Percentiles rank a stretch among this genome's conserved stretches.
Evolutionary conservation across 2,888 invertebrate genomes (phyloP).

Genomic region (Acanthoscelides obtectus): DNA sequence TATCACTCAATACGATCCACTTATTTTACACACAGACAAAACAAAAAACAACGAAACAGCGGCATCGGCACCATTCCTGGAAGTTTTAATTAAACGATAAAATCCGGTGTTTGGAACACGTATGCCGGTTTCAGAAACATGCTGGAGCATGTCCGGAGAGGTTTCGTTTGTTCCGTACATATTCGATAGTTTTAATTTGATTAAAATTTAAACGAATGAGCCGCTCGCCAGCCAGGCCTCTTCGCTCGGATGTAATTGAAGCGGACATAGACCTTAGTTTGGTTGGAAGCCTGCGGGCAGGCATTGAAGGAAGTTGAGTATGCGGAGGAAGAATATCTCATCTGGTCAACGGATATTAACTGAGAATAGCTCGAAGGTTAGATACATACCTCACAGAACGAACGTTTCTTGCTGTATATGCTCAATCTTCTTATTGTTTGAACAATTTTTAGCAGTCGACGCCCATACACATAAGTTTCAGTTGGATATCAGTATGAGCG

Average conservation of each 20-base stretch:
- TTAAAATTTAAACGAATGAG: conserved; percentile 3
- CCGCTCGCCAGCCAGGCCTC: neutral
- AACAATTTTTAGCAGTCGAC: no score
- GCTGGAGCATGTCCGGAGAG: neutral
- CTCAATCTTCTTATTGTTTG: no score
- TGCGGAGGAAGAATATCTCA: no score
- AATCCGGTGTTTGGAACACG: neutral
- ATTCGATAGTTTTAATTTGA: conserved; percentile 5
- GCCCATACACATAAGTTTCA: no score
- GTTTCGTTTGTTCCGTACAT: conserved; percentile 1
- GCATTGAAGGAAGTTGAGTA: no score
- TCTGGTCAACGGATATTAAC: no score
- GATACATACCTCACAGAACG: no score
- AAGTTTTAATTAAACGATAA: neutral
- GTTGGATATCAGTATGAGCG: no score
- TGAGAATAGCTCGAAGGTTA: no score
- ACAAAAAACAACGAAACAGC: neutral
- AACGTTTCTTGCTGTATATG: no score
- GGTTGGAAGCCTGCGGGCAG: no score
- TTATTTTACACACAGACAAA: neutral
- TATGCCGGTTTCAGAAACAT: no score
- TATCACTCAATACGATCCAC: neutral
- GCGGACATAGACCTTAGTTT: neutral
- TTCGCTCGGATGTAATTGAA: neutral
- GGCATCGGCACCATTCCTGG: neutral